These are phyloP conservation scores for Discoglossus pictus DNA, from an alignment of 2,797 vertebrate genomes.

Conservation along the genomic window DNA sequence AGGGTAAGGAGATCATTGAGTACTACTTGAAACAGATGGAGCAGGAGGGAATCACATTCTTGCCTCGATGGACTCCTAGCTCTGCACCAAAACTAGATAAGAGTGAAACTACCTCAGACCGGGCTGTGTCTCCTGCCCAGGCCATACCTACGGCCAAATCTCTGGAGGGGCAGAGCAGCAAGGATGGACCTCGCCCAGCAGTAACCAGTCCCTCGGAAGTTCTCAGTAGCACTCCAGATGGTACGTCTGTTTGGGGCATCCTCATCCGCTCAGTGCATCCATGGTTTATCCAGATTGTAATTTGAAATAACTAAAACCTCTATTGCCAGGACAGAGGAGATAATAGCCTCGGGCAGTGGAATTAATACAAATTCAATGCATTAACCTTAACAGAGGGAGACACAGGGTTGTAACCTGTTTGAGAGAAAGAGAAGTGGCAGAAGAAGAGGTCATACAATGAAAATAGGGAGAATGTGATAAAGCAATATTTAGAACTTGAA, in stretches of 20 bases:
- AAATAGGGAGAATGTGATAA: too few relatives aligned
- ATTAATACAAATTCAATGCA: too few relatives aligned
- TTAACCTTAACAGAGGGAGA: too few relatives aligned
- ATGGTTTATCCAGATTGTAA: too few relatives aligned
- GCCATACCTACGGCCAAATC: slow-evolving; percentile 56
- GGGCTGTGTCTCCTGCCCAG: slow-evolving; percentile 57
- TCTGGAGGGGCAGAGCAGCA: slow-evolving; percentile 66
- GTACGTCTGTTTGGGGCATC: slow-evolving; percentile 61
- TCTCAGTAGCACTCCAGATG: slow-evolving; percentile 81
- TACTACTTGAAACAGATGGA: slow-evolving; percentile 91
- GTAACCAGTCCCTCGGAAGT: slow-evolving; percentile 72
- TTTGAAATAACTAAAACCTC: too few relatives aligned
- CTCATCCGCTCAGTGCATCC: too few relatives aligned
- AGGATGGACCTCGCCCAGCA: slow-evolving; percentile 69
- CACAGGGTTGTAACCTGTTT: too few relatives aligned
- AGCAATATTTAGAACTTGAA: too few relatives aligned
- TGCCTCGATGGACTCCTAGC: slow-evolving; percentile 84
- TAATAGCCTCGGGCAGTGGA: too few relatives aligned
- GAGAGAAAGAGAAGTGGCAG: too few relatives aligned
- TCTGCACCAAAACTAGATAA: slow-evolving; percentile 58
- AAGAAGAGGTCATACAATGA: too few relatives aligned
- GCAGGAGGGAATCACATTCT: slow-evolving; percentile 82
- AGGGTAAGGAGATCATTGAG: slow-evolving; percentile 98
- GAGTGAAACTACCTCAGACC: slow-evolving; percentile 52
- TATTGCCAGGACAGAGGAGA: too few relatives aligned